Percentiles rank a stretch among this genome's conserved stretches.
Evolutionary conservation across 2,113 vertebrate species (phyloP).

Genomic region (Clarias magur): DNA sequence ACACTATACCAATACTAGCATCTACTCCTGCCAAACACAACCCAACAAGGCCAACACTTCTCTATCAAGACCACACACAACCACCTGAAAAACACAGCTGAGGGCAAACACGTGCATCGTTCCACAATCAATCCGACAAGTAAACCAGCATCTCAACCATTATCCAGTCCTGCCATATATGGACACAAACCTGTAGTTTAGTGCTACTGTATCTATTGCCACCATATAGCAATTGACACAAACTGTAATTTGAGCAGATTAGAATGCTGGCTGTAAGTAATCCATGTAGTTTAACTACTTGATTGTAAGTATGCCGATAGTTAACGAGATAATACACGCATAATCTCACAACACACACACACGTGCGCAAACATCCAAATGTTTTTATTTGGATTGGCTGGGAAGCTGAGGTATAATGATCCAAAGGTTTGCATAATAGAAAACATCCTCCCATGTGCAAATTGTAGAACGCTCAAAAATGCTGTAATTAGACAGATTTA

Average conservation of each 20-base stretch:
- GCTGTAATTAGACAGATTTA: background rate
- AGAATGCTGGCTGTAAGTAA: background rate
- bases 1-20: conserved; percentile 16
- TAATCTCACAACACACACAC: background rate
- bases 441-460: background rate
- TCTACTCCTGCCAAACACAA: conserved; percentile 14
- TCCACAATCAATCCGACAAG: background rate
- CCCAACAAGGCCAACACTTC: background rate
- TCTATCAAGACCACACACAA: conserved; percentile 29
- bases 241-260: background rate
- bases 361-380: background rate
- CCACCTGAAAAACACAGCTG: conserved; percentile 2
- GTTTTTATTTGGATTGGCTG: background rate
- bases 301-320: background rate
- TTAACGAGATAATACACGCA: background rate
- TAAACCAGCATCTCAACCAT: background rate
- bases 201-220: background rate
- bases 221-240: background rate
- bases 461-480: background rate
- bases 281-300: background rate
- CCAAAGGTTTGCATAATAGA: background rate
- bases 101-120: background rate
- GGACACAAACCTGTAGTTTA: background rate
- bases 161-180: background rate
- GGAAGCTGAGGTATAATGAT: background rate